Evolutionary conservation across 2,797 vertebrate genomes (phyloP).

Genomic region (Betta splendens): DNA sequence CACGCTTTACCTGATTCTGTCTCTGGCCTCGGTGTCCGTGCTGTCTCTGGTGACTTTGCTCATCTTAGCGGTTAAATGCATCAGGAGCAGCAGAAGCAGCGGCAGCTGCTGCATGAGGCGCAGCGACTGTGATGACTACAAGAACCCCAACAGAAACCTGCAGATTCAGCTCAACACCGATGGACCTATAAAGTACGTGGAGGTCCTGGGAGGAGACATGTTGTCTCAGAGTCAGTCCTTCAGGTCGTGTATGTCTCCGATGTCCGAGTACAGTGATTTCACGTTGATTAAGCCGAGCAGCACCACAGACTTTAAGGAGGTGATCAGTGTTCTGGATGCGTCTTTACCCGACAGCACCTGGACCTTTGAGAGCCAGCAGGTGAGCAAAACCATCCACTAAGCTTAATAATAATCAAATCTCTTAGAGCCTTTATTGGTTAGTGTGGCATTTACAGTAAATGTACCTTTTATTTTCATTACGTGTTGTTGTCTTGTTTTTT

Average conservation of each 20-base stretch:
- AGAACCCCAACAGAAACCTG: constrained; percentile 77
- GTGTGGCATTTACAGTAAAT: too few relatives aligned
- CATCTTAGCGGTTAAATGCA: constrained; percentile 71
- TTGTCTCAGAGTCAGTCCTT: constrained; percentile 80
- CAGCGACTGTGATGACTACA: constrained; percentile 64
- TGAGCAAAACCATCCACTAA: constrained; percentile 33
- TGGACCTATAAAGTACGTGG: constrained; percentile 79
- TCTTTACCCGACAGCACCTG: constrained; percentile 76
- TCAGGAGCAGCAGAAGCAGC: constrained; percentile 59
- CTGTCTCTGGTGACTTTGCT: constrained; percentile 72
- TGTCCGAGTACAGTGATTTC: constrained; percentile 80
- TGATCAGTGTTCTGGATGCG: constrained; percentile 72
- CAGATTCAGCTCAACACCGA: constrained; percentile 79
- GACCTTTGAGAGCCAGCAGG: constrained; percentile 78
- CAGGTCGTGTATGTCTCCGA: constrained; percentile 78
- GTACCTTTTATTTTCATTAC: too few relatives aligned
- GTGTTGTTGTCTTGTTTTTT: too few relatives aligned
- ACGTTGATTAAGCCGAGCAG: constrained; percentile 78
- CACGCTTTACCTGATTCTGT: constrained; percentile 72
- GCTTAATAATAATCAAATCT: too few relatives aligned
- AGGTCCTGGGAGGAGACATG: constrained; percentile 80
- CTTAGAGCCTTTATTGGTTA: too few relatives aligned
- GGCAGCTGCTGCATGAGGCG: constrained; percentile 69
- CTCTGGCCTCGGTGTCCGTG: constrained; percentile 71
- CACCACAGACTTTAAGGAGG: constrained; percentile 74